These are phyloP conservation scores for Sebastes dallii DNA, from an alignment of 2,797 vertebrate species.

Conservation along the genomic window DNA sequence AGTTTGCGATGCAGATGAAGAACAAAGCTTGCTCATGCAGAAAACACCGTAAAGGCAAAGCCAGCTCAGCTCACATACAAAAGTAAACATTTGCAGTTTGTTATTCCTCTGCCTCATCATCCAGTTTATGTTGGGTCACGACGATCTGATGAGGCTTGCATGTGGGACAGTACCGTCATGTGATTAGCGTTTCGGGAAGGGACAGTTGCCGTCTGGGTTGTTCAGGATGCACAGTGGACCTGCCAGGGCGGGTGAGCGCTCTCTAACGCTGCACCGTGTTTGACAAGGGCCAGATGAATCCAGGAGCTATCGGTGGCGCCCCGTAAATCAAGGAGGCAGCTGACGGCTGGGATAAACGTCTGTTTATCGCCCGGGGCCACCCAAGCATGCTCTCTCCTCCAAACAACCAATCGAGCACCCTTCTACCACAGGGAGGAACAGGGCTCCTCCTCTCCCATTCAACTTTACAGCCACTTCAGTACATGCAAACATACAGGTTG, in stretches of 20 bases:
- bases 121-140: conserved; percentile 67
- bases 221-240: conserved; percentile 91
- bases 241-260: conserved; percentile 91
- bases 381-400: conserved; percentile 78
- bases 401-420: conserved; percentile 80
- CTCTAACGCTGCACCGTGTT: conserved; percentile 91
- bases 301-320: conserved; percentile 95
- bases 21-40: conserved; percentile 67
- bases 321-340: conserved; percentile 99
- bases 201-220: conserved; percentile 88
- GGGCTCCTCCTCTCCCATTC: conserved; percentile 52
- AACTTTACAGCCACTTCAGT: conserved; percentile 47
- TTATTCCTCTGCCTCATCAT: conserved; percentile 64
- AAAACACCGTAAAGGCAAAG: conserved; percentile 57
- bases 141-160: conserved; percentile 73
- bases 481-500: conserved; percentile 39
- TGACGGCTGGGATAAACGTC: conserved; percentile 99
- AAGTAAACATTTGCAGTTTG: conserved; percentile 65
- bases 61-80: conserved; percentile 60
- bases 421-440: conserved; percentile 66
- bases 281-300: conserved; percentile 99
- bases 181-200: conserved; percentile 85
- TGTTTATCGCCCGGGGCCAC: conserved; percentile 95
- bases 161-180: conserved; percentile 76
- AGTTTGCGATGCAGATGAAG: conserved; percentile 49